phyloP scores from a whole-genome alignment of 2,888 invertebrate genomes.

The Tribolium freemani region DNA sequence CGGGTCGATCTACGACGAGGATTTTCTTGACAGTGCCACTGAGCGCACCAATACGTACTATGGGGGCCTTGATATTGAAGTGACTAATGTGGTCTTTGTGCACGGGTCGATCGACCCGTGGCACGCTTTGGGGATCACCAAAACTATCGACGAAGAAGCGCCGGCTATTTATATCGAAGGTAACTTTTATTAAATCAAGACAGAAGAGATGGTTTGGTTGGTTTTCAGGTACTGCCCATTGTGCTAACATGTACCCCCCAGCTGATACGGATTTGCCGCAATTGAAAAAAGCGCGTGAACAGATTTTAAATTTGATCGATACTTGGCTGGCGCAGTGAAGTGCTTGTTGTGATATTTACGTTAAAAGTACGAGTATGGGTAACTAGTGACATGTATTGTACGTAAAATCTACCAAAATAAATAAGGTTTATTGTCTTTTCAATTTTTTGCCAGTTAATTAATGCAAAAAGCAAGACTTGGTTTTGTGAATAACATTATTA shows the following conservation, averaged over 20 bases:
- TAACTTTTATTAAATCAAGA: conserved; percentile 57
- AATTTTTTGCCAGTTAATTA: too few relatives aligned
- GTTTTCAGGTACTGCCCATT: conserved; percentile 89
- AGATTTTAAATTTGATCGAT: conserved; percentile 73
- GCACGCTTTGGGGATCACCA: conserved; percentile 84
- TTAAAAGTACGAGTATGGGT: background rate
- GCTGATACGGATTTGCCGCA: conserved; percentile 76
- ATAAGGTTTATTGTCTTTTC: too few relatives aligned
- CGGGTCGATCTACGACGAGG: conserved; percentile 78
- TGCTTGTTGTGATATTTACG: background rate
- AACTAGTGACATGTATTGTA: background rate
- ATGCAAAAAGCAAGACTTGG: too few relatives aligned
- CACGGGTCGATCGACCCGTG: conserved; percentile 93
- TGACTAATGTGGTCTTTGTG: conserved; percentile 83
- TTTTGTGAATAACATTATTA: too few relatives aligned
- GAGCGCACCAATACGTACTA: conserved; percentile 84
- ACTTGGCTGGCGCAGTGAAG: conserved; percentile 58
- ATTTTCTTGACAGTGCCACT: conserved; percentile 75
- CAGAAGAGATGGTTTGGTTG: background rate
- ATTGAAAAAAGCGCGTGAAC: conserved; percentile 77
- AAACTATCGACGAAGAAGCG: conserved; percentile 71
- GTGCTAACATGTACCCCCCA: conserved; percentile 92
- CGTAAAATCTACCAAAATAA: background rate
- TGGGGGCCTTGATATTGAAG: conserved; percentile 80
- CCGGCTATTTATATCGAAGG: conserved; percentile 84